Evolutionary conservation across 1,140 invertebrate genomes (phyloP), one percentile per base, ranked within the genome.

Genomic region (Lasioglossum baleicum): DNA sequence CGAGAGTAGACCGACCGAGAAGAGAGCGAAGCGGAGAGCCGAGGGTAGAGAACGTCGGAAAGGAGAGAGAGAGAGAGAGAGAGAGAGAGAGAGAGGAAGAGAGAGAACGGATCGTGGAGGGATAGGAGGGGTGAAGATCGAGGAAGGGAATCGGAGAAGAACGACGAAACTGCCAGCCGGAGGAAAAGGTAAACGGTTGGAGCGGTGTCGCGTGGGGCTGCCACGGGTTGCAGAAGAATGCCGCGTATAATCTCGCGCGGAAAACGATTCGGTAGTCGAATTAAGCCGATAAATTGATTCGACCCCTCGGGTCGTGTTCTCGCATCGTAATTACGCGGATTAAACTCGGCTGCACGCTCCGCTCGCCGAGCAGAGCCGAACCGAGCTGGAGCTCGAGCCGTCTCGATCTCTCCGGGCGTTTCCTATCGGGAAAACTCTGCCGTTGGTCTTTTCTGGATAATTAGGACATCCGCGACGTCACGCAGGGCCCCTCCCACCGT

Each of bases 211-310:
- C 44, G 58, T 17, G 7, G 10, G 20, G 48, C 17, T 22, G 17
- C 31, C 73, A 40, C 63, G 4, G 75, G 31, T 71, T 42, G 56
- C n/a, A 2, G 75, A 78, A 72, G 68, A 79, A 79, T 73, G 76
- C 42, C 66, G 63, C 65, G 53, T 76, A 81, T 76, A 81, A 81
- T 70, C 40, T 60, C 67, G 75, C 44, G 69, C 61, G 70, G 77
- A 64, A 79, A 75, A 80, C 64, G 81, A 82, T 80, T 82, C 66
- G 81, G 66, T 74, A 63, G 79, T 80, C 69, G 71, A 73, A 82
- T 82, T 82, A 80, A 73, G 66, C 70, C 53, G 77, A 82, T 71
- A 80, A 80, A 82, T 82, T 80, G 81, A 80, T 80, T 80, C 71
- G 64, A 82, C 70, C 81, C 81, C 77, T 73, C 69, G 81, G 70